These are phyloP conservation scores for Drosophila pachea DNA, from an alignment of 1,140 invertebrate species.

Conservation along the genomic window DNA sequence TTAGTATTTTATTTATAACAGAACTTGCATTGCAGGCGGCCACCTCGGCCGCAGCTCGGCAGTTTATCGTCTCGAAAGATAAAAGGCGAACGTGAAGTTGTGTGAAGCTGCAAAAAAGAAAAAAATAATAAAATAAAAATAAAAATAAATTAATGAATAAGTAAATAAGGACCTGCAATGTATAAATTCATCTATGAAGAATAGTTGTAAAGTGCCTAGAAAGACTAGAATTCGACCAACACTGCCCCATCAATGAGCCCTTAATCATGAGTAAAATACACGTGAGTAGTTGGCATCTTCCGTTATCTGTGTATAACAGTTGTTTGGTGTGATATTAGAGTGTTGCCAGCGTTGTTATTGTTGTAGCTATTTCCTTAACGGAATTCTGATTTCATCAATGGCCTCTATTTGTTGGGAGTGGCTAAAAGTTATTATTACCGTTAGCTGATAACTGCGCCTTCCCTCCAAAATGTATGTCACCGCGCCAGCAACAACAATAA, in stretches of 20 bases:
- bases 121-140: constrained; percentile 14
- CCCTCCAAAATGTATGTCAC: constrained; percentile 64
- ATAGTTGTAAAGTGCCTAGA: constrained; percentile 48
- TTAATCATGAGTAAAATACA: constrained; percentile 63
- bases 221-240: constrained; percentile 24
- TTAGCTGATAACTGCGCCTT: constrained; percentile 33
- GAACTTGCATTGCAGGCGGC: constrained; percentile 74
- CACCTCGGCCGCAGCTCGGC: constrained; percentile 30
- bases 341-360: constrained; percentile 14
- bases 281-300: constrained; percentile 46
- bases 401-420: constrained; percentile 27
- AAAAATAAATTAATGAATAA: constrained; percentile 1
- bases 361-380: neutral
- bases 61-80: constrained; percentile 29
- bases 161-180: neutral
- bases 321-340: neutral
- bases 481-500: constrained; percentile 41
- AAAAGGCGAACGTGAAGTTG: constrained; percentile 40
- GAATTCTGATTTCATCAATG: constrained; percentile 54
- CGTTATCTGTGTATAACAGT: neutral
- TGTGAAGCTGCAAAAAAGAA: constrained; percentile 39
- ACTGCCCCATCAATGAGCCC: neutral
- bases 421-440: constrained; percentile 36
- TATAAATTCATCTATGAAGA: constrained; percentile 18
- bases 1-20: constrained; percentile 72